Evolutionary conservation across 1,140 invertebrate genomes (phyloP).

Genomic region (Mesaphorura yosii): DNA sequence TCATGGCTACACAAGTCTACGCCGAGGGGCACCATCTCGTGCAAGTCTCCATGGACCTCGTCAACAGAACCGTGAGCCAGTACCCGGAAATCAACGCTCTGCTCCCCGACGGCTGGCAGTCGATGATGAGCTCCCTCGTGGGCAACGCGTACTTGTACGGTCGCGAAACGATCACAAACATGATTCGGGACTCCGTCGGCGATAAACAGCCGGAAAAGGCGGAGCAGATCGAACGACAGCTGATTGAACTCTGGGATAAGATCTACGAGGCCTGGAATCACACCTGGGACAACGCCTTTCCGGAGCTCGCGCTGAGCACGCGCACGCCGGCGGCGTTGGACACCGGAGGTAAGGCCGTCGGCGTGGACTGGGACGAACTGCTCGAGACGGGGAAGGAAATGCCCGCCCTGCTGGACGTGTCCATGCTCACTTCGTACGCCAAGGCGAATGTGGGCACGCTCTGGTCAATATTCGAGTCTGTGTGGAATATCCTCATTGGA

Average conservation of each 20-base stretch:
- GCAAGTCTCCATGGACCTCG: slow-evolving; percentile 71
- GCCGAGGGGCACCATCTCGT: slow-evolving; percentile 87
- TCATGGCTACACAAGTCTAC: slow-evolving; percentile 56
- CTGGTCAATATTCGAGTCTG: slow-evolving; percentile 73
- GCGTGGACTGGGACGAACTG: slow-evolving; percentile 26
- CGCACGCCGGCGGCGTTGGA: too few species aligned
- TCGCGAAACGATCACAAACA: slow-evolving; percentile 65
- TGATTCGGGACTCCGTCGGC: slow-evolving; percentile 62
- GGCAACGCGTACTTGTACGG: slow-evolving; percentile 81
- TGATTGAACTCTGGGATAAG: slow-evolving; percentile 77
- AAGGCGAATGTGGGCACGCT: slow-evolving; percentile 87
- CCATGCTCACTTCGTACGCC: slow-evolving; percentile 63
- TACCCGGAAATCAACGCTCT: slow-evolving; percentile 69
- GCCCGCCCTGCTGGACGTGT: slow-evolving; percentile 58
- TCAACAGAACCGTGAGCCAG: slow-evolving; percentile 78
- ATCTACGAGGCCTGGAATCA: slow-evolving; percentile 29
- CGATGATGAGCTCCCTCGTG: slow-evolving; percentile 70
- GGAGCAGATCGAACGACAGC: slow-evolving; percentile 74
- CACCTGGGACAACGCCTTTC: slow-evolving; percentile 24
- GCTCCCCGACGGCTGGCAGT: slow-evolving; percentile 58
- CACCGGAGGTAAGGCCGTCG: not conserved
- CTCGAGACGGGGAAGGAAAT: slow-evolving; percentile 29
- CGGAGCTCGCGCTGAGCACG: too few species aligned
- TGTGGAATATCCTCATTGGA: slow-evolving; percentile 84
- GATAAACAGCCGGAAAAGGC: slow-evolving; percentile 71